Conservation (phyloP, 2,888 invertebrate species). For the Noctua janthina region DNA sequence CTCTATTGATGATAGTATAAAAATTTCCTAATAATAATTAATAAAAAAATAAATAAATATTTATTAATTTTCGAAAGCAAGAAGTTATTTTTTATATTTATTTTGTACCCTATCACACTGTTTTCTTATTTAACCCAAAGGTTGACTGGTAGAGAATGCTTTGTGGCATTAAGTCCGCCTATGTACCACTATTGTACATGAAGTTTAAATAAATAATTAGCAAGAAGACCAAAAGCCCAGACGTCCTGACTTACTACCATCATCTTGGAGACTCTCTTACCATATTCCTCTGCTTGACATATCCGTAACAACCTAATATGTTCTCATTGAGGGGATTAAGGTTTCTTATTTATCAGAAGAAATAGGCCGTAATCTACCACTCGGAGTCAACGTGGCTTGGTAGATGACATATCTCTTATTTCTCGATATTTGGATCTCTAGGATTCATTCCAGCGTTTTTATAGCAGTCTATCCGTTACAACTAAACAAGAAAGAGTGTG, state of each 20-base stretch:
- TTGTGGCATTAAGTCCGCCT: no score
- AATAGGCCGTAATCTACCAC: background rate
- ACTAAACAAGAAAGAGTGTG: background rate
- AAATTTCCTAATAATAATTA: background rate
- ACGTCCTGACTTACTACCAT: background rate
- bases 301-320: background rate
- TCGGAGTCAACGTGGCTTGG: background rate
- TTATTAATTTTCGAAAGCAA: no score
- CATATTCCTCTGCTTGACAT: background rate
- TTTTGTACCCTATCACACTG: no score
- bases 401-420: background rate
- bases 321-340: no score
- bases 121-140: no score
- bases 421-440: background rate
- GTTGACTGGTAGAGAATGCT: no score
- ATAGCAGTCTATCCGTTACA: background rate
- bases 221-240: background rate
- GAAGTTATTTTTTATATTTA: no score
- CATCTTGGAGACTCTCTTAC: background rate
- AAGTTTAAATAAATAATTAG: no score
- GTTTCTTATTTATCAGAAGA: background rate
- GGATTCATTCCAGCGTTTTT: background rate
- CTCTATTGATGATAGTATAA: no score
- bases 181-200: no score
- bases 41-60: no score